Percentiles rank a stretch among this genome's conserved stretches.
These are phyloP conservation scores for Vespertilio murinus DNA, from an alignment of 2,797 vertebrate genomes.

Conservation along the genomic window DNA sequence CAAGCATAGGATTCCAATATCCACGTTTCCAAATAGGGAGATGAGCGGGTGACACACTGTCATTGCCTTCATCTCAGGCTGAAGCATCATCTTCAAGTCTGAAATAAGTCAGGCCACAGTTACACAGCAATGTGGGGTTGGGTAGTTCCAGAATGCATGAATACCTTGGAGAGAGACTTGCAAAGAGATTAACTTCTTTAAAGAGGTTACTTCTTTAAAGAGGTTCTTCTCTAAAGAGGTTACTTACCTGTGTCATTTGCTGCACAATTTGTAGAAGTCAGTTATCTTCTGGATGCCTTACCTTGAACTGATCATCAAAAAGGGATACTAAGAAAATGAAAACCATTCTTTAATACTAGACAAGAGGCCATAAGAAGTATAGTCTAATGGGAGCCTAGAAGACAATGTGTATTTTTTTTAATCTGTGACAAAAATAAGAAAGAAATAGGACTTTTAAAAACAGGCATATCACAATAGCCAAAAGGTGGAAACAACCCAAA, in stretches of 20 bases:
- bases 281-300: not conserved
- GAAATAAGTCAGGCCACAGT: not conserved
- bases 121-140: rapidly evolving
- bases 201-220: too few relatives aligned
- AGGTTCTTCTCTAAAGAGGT: too few relatives aligned
- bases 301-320: not conserved
- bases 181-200: not conserved
- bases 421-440: not conserved
- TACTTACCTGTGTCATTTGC: not conserved
- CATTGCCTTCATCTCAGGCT: rapidly evolving
- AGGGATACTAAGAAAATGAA: not conserved
- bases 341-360: not conserved
- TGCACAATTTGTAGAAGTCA: not conserved
- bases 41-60: rapidly evolving
- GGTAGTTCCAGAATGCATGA: rapidly evolving
- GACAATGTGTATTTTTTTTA: not conserved
- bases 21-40: rapidly evolving
- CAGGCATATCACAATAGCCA: not conserved
- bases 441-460: not conserved
- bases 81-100: not conserved
- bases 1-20: not conserved
- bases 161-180: rapidly evolving
- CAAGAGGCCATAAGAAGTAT: not conserved
- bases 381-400: not conserved
- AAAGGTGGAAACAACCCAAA: not conserved